A percentile compares a stretch with the other conserved stretches of the same genome.
Conservation (phyloP, 1,140 invertebrate species). For the Cylas formicarius region DNA sequence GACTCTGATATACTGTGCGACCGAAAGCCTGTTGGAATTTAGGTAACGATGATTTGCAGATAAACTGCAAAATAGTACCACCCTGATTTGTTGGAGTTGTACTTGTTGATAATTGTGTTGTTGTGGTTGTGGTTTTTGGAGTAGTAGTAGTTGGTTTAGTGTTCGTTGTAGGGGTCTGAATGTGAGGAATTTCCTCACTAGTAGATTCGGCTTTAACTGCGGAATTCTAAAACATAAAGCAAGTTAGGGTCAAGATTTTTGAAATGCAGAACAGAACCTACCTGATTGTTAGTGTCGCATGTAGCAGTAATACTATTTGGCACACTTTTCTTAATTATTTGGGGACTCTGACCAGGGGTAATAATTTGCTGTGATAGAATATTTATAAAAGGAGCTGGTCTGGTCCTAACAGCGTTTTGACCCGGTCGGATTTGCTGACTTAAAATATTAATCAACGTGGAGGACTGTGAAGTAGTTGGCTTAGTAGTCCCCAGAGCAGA, state of each 20-base stretch:
- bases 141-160: conserved; percentile 15
- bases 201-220: no score
- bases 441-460: conserved; percentile 41
- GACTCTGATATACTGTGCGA: conserved; percentile 50
- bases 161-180: no score
- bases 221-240: no score
- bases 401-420: conserved; percentile 12
- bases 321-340: conserved; percentile 3
- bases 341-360: no score
- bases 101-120: conserved; percentile 10
- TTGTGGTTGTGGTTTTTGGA: conserved; percentile 20
- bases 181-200: no score
- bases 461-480: conserved; percentile 36
- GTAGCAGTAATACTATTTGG: conserved; percentile 1
- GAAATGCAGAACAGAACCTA: no score
- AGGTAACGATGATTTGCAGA: conserved; percentile 54
- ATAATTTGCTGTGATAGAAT: conserved; percentile 39
- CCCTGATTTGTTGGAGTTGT: conserved; percentile 24
- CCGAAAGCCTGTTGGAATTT: conserved; percentile 76
- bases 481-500: conserved; percentile 26
- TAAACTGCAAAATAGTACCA: conserved; percentile 43
- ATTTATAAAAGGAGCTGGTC: conserved; percentile 33
- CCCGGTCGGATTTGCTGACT: conserved; percentile 34
- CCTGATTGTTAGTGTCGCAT: conserved; percentile 9
- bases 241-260: no score